phyloP scores from a whole-genome alignment of 2,888 invertebrate species.

The Calliopum simillimum region DNA sequence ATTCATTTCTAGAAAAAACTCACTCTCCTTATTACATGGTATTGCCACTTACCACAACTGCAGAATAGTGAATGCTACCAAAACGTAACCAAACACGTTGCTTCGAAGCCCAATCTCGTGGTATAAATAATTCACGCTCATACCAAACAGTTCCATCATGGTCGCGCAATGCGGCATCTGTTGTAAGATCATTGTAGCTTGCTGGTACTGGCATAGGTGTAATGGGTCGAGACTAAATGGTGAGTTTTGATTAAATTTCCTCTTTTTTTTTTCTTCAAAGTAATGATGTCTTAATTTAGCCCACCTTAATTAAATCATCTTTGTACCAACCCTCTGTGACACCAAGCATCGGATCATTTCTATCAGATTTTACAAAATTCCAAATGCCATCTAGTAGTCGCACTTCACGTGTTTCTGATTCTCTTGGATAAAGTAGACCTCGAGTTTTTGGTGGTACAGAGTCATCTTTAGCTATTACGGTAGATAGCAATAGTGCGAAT shows the following conservation, averaged over 20 bases:
- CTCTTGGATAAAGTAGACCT: constrained; percentile 68
- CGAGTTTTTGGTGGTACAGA: no score
- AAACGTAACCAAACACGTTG: constrained; percentile 86
- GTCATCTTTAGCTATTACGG: no score
- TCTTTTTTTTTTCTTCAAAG: no score
- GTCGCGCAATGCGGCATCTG: constrained; percentile 82
- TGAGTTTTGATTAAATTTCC: no score
- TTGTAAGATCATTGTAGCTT: constrained; percentile 95
- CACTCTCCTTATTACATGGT: constrained; percentile 66
- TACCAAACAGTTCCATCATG: constrained; percentile 98
- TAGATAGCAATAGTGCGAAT: no score
- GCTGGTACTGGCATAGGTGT: no score
- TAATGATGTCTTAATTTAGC: no score
- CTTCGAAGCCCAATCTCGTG: constrained; percentile 75
- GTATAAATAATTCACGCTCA: constrained; percentile 84
- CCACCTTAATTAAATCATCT: constrained; percentile 76
- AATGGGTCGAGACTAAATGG: constrained; percentile 69
- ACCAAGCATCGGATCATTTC: constrained; percentile 80
- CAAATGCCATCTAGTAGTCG: constrained; percentile 87
- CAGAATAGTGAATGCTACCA: constrained; percentile 91
- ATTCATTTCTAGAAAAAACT: no score
- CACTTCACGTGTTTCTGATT: constrained; percentile 85
- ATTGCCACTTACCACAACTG: constrained; percentile 86
- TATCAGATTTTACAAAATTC: no score
- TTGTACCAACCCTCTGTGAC: constrained; percentile 82